Evolutionary conservation across 2,797 vertebrate genomes (phyloP), one percentile per base, ranked within the genome.

Genomic region (Hemibagrus guttatus): DNA sequence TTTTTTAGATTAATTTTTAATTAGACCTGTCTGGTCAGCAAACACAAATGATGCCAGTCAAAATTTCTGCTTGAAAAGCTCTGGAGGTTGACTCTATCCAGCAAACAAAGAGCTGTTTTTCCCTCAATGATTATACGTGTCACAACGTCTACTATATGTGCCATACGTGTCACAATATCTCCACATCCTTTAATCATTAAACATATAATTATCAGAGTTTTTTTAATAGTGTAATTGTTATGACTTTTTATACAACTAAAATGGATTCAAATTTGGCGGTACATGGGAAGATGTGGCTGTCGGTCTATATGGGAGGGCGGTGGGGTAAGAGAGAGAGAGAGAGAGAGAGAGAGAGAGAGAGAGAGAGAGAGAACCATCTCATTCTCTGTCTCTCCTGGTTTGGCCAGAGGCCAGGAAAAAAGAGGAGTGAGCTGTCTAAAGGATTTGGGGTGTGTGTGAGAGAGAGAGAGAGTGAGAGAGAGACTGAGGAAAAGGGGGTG

Each of bases 361-460:
- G 58, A 76, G 75, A 39, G 42, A 81, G 79, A 81, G 84, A 28
- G 49, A 91, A 91, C 85, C n/a, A 91, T 92, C 84, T 93, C 88
- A 88, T 90, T 93, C 91, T 89, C 90, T 88, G 85, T 91, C 89
- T 93, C 89, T 87, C 87, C 71, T 81, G 85, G 63, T 89, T 92
- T 93, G 92, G 93, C 93, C 83, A 86, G 86, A 81, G 81, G 92
- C 93, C 93, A 94, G 88, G 81, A 83, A 75, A 83, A 75, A 59
- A 88, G 88, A 84, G 88, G 82, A 93, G 87, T 89, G 87, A 91
- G 89, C 91, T 91, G 88, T 92, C 88, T 89, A 84, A 91, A 76
- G 84, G 84, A 85, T 85, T 85, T 72, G 31, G 19, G 12, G 26
- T 49, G 88, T 84, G 87, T 54, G 74, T 76, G 26, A 23, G 71